phyloP scores from a whole-genome alignment of 37 sponge, comb jelly and placozoan genomes.

The Axinella damicornis region DNA sequence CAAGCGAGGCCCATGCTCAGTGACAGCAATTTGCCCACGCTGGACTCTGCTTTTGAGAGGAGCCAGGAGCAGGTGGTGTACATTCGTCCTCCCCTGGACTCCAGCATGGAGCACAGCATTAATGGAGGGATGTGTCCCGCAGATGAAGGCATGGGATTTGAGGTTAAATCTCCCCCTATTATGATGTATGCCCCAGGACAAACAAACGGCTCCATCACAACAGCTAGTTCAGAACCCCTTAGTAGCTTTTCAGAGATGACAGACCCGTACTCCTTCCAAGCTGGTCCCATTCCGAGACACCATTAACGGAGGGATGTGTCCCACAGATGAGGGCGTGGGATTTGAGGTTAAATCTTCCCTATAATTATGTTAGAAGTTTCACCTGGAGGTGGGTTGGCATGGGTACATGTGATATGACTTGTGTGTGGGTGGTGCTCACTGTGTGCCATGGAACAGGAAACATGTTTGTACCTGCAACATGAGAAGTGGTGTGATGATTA shows the following conservation, averaged over 20 bases:
- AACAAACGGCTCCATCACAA: too few relatives aligned
- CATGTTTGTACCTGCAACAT: too few relatives aligned
- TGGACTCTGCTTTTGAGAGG: not conserved
- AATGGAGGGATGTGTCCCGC: not conserved
- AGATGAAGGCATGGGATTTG: not conserved
- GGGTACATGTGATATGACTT: too few relatives aligned
- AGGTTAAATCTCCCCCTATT: too few relatives aligned
- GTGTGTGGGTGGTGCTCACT: too few relatives aligned
- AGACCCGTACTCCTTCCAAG: not conserved
- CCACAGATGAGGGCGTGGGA: too few relatives aligned
- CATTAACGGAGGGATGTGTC: constrained; percentile 25
- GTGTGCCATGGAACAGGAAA: too few relatives aligned
- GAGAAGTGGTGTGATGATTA: too few relatives aligned
- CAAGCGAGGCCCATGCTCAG: not conserved
- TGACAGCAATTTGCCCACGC: constrained; percentile 8
- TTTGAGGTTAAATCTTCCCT: too few relatives aligned
- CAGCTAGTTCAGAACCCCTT: constrained; percentile 21
- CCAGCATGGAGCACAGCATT: constrained; percentile 27
- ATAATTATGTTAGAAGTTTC: too few relatives aligned
- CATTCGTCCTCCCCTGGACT: constrained; percentile 45
- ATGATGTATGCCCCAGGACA: too few relatives aligned
- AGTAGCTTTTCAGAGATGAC: constrained; percentile 34
- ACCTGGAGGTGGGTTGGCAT: not conserved
- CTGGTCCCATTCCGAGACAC: constrained; percentile 12
- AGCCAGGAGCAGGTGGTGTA: constrained; percentile 6